phyloP scores from a whole-genome alignment of 2,797 vertebrate genomes.

The Tauraco hartlaubi region DNA sequence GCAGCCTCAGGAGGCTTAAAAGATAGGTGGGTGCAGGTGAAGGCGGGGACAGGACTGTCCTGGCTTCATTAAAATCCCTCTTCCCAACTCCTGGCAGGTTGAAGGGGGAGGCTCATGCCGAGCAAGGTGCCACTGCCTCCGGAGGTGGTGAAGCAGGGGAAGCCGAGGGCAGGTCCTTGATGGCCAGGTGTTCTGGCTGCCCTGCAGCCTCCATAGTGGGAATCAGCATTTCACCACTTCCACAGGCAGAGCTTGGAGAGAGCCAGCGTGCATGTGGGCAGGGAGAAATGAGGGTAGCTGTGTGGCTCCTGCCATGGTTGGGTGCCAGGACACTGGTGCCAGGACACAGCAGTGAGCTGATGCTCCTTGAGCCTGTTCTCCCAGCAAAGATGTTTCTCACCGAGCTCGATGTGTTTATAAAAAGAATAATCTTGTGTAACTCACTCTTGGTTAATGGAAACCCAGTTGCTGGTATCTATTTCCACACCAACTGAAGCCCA shows the following conservation, averaged over 20 bases:
- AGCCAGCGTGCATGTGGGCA: not conserved
- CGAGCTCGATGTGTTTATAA: not conserved
- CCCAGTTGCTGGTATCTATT: not conserved
- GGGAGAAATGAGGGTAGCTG: not conserved
- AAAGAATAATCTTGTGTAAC: not conserved
- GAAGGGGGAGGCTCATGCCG: not conserved
- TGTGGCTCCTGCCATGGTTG: not conserved
- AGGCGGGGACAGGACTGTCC: not conserved
- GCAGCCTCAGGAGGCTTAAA: not conserved
- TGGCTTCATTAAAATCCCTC: not conserved
- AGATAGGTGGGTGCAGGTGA: not conserved
- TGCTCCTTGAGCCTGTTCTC: not conserved
- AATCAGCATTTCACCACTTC: not conserved
- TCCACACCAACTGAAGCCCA: rapidly evolving
- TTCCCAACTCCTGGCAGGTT: rapidly evolving
- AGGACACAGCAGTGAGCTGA: not conserved
- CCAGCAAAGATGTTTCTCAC: not conserved
- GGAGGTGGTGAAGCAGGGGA: not conserved
- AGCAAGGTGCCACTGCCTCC: not conserved
- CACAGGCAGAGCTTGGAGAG: not conserved
- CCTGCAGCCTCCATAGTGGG: no score
- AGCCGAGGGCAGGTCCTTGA: not conserved
- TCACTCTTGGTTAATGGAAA: not conserved
- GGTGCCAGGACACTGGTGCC: not conserved
- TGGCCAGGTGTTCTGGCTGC: not conserved